phyloP scores from a whole-genome alignment of 2,797 vertebrate species.

The Mormyrus hasselquistii region DNA sequence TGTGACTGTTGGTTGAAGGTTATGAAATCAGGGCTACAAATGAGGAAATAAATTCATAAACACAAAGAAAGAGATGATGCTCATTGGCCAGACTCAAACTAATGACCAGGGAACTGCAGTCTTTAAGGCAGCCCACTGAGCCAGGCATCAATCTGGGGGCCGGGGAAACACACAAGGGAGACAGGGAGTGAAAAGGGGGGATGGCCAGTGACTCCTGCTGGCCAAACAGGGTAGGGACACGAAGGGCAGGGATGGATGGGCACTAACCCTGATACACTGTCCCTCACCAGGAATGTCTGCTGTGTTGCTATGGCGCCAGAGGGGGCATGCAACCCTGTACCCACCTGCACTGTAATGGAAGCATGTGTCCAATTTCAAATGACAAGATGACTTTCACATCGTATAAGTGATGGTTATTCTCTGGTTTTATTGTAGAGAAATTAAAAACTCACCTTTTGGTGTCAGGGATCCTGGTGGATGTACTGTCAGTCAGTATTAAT shows the following conservation, averaged over 20 bases:
- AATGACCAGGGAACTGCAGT: background rate
- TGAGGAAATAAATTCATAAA: background rate
- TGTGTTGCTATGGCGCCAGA: background rate
- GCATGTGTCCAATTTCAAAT: background rate
- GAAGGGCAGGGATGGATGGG: too few species aligned
- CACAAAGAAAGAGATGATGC: background rate
- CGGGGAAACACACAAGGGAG: background rate
- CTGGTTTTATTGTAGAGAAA: background rate
- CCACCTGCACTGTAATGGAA: background rate
- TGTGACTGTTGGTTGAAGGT: background rate
- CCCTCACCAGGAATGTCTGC: background rate
- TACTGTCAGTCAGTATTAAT: background rate
- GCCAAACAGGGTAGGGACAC: background rate
- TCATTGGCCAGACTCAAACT: background rate
- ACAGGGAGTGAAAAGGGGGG: background rate
- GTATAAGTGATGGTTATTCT: background rate
- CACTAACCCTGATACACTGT: background rate
- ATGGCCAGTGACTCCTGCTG: background rate
- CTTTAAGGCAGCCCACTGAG: background rate
- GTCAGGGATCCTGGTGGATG: background rate
- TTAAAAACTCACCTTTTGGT: background rate
- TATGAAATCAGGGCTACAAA: background rate
- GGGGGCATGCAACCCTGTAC: background rate
- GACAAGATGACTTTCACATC: background rate
- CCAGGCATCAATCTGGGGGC: background rate